Conservation (phyloP, 2,888 invertebrate species). For the Polydrusus tereticollis region DNA sequence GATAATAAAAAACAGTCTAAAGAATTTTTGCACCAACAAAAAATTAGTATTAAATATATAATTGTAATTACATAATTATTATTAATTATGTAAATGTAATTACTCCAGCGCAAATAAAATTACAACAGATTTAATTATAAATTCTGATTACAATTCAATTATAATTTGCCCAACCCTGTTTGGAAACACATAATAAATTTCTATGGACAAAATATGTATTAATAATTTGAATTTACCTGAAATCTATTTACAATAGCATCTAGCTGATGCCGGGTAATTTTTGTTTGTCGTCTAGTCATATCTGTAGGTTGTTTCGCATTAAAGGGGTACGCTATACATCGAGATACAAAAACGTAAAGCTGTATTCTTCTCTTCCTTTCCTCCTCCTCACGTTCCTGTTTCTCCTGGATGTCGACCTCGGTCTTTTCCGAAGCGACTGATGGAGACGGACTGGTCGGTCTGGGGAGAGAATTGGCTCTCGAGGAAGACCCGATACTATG, state of each 20-base stretch:
- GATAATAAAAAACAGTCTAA: no score
- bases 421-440: conserved; percentile 88
- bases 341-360: conserved; percentile 97
- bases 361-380: conserved; percentile 95
- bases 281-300: conserved; percentile 95
- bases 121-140: no score
- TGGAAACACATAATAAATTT: no score
- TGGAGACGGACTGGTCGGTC: conserved; percentile 91
- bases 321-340: conserved; percentile 98
- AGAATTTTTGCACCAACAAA: no score
- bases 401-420: conserved; percentile 87
- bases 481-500: conserved; percentile 74
- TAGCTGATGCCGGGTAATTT: conserved; percentile 95
- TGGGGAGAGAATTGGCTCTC: conserved; percentile 77
- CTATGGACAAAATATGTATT: not conserved
- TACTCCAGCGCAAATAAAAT: no score
- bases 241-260: conserved; percentile 95
- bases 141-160: no score
- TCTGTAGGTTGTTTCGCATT: conserved; percentile 99
- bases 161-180: no score
- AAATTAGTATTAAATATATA: no score
- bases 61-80: no score
- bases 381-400: conserved; percentile 96
- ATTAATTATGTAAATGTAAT: no score
- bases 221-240: conserved; percentile 75